Evolutionary conservation across 2,797 vertebrate species (phyloP), one percentile per base, ranked within the genome.

Genomic region (Lophura swinhoii): DNA sequence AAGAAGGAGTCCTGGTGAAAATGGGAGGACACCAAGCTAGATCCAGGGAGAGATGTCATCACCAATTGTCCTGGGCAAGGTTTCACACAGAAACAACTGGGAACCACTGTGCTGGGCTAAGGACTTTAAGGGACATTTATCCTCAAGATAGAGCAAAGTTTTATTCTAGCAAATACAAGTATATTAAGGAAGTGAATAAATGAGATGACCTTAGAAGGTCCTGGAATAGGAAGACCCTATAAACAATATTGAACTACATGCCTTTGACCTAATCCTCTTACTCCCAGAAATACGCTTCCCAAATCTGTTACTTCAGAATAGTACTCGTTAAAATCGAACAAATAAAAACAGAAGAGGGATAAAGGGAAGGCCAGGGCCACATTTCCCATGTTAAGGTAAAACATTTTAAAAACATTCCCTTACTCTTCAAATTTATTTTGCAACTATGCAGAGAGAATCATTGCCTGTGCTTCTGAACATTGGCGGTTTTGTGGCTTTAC

Each of bases 251-350:
- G 79, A 92, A 73, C 89, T 95, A 92, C 80, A 94, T 87, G 90
- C 84, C 91, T 95, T 94, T 96, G 79, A 95, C 92, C 95, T 84
- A 93, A 95, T 94, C 77, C 95, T 92, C 96, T 97, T 94, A 94
- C 93, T 96, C 94, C 93, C 53, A 4, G 88, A 69, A 94, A 84
- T 93, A 94, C 91, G 59, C 92, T 91, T 62, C 67, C 68, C 73
- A 93, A 96, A 96, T 96, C 96, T 97, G 93, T 94, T 93, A 86
- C 88, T 91, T 93, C 74, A 90, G 95, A 97, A 71, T 64, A 91
- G 83, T 84, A 92, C 90, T 93, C 81, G 84, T 63, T 91, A 96
- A 91, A 86, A 82, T 6, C 56, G 39, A 81, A 68, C 29, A 73
- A 93, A 76, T 49, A 78, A 84, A 88, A 71, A 83, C 59, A 17